These are phyloP conservation scores for Marmota flaviventris DNA, from an alignment of 2,113 vertebrate species.

Conservation along the genomic window DNA sequence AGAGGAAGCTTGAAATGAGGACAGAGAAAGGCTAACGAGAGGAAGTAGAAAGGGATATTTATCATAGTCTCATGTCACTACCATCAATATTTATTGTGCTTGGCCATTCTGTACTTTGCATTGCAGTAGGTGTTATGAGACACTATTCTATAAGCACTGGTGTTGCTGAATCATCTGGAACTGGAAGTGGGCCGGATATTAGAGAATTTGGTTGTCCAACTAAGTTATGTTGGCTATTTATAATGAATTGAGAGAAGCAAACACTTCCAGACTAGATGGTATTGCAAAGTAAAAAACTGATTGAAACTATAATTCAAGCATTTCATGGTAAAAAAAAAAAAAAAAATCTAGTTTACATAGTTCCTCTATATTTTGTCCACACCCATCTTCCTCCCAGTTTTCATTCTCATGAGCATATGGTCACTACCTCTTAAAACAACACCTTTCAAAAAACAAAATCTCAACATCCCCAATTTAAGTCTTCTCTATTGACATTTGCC, in stretches of 20 bases:
- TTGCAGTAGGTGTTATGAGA: background rate
- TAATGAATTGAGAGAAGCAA: conserved; percentile 20
- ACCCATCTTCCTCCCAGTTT: background rate
- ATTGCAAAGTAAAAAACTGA: background rate
- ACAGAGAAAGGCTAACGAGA: conserved; percentile 32
- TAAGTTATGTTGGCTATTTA: conserved; percentile 30
- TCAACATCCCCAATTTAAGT: conserved; percentile 27
- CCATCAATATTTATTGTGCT: conserved; percentile 2
- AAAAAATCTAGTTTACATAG: background rate
- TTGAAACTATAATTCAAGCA: background rate
- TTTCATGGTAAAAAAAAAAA: background rate
- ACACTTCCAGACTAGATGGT: background rate
- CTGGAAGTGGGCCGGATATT: background rate
- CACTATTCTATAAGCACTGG: background rate
- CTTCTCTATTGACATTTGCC: background rate
- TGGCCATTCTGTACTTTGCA: background rate
- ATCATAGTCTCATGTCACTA: background rate
- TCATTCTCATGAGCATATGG: background rate
- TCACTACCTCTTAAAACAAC: background rate
- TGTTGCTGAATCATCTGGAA: conserved; percentile 23
- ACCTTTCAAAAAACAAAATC: conserved; percentile 36
- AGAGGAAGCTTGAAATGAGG: conserved; percentile 7
- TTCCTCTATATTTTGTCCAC: background rate
- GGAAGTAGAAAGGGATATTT: conserved; percentile 8
- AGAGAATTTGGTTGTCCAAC: conserved; percentile 33